These are phyloP conservation scores for Heliconius hortense DNA, from an alignment of 2,888 invertebrate species.

Conservation along the genomic window DNA sequence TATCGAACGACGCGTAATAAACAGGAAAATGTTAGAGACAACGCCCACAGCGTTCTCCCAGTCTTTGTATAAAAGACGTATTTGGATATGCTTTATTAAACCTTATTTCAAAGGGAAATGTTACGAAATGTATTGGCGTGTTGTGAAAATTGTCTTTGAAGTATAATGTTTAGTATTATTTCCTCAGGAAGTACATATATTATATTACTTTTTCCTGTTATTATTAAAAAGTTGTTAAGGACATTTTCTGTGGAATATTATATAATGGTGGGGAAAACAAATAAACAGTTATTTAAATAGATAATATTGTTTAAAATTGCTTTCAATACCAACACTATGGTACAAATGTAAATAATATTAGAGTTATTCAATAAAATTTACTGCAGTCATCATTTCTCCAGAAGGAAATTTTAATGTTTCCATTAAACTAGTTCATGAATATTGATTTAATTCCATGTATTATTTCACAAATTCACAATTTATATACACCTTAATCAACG, in stretches of 20 bases:
- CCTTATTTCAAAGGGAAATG: slow-evolving; percentile 25
- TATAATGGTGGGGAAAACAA: neutral
- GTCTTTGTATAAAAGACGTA: slow-evolving; percentile 22
- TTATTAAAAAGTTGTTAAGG: neutral
- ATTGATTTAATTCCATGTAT: neutral
- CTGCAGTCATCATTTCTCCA: neutral
- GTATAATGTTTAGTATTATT: slow-evolving; percentile 3
- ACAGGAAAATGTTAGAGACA: slow-evolving; percentile 60
- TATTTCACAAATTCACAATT: neutral
- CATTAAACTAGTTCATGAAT: neutral
- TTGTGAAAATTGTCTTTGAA: slow-evolving; percentile 15
- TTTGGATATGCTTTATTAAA: slow-evolving; percentile 22
- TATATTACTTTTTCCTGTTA: slow-evolving; percentile 7
- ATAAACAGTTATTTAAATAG: neutral
- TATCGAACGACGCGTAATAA: slow-evolving; percentile 51
- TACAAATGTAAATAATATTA: neutral
- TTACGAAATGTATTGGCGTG: slow-evolving; percentile 12
- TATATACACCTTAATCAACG: neutral
- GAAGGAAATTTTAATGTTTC: no score
- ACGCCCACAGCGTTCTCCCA: slow-evolving; percentile 39
- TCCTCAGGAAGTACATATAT: slow-evolving; percentile 8
- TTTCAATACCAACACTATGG: neutral
- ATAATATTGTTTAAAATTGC: neutral
- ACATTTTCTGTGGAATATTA: neutral
- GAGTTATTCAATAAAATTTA: neutral